phyloP scores from a whole-genome alignment of 2,797 vertebrate species.

The Lemur catta region DNA sequence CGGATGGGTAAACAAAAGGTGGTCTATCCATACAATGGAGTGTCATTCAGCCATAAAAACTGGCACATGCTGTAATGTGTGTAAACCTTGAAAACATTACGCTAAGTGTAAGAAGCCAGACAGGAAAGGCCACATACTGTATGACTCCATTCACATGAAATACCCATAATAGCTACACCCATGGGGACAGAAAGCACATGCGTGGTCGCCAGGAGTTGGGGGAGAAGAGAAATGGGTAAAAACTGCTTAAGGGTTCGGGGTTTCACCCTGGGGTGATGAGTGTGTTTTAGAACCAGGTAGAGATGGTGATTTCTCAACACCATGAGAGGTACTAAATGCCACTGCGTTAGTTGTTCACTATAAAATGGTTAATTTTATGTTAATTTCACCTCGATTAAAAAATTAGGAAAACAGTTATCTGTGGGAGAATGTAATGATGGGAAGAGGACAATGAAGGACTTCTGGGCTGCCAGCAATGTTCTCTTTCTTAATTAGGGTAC shows the following conservation, averaged over 20 bases:
- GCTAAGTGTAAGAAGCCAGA: not conserved
- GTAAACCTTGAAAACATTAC: not conserved
- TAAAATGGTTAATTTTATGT: not conserved
- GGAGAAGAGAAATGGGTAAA: not conserved
- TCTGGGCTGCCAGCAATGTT: not conserved
- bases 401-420: not conserved
- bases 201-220: not conserved
- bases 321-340: not conserved
- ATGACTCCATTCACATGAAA: not conserved
- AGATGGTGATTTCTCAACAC: not conserved
- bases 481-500: not conserved
- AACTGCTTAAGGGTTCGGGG: too few relatives aligned
- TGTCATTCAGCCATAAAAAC: not conserved
- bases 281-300: not conserved
- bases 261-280: not conserved
- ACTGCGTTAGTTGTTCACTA: not conserved
- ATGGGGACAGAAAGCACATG: too few relatives aligned
- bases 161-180: not conserved
- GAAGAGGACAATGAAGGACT: not conserved
- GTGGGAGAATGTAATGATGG: not conserved
- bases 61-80: not conserved
- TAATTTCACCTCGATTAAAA: not conserved
- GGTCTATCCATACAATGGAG: not conserved
- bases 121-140: not conserved
- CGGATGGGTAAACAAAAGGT: not conserved